These are phyloP conservation scores for Mesorhabditis belari DNA, from an alignment of 2,888 invertebrate genomes.

Conservation along the genomic window DNA sequence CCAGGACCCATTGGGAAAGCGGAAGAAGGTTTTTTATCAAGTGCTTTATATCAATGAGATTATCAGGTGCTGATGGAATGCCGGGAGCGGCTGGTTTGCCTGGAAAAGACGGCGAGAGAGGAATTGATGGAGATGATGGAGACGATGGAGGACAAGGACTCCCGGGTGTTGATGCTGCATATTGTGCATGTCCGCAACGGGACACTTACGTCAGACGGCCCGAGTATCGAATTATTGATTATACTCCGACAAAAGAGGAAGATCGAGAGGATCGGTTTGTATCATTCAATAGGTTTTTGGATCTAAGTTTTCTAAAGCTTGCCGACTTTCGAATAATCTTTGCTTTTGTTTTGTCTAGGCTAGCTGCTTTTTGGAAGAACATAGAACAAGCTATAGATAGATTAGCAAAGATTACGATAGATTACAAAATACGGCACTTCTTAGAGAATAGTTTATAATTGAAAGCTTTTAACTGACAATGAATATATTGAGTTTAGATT, in stretches of 20 bases:
- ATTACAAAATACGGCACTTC: too few species aligned
- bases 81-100: not conserved
- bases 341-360: too few species aligned
- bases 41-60: not conserved
- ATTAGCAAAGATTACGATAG: too few species aligned
- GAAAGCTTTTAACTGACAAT: too few species aligned
- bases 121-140: not conserved
- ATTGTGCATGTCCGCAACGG: not conserved
- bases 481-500: too few species aligned
- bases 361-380: too few species aligned
- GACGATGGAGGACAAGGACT: not conserved
- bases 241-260: not conserved
- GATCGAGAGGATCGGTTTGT: not conserved
- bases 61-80: not conserved
- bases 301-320: too few species aligned
- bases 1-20: not conserved
- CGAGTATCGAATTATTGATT: not conserved
- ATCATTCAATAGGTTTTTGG: not conserved
- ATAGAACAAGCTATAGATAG: too few species aligned
- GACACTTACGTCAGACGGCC: not conserved
- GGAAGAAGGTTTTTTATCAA: not conserved
- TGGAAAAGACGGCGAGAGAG: not conserved
- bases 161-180: not conserved
- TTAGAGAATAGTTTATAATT: too few species aligned
- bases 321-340: too few species aligned